Base-by-base conservation (phyloP, 2,888 invertebrate genomes). In the Zhengitettix transpicula region DNA sequence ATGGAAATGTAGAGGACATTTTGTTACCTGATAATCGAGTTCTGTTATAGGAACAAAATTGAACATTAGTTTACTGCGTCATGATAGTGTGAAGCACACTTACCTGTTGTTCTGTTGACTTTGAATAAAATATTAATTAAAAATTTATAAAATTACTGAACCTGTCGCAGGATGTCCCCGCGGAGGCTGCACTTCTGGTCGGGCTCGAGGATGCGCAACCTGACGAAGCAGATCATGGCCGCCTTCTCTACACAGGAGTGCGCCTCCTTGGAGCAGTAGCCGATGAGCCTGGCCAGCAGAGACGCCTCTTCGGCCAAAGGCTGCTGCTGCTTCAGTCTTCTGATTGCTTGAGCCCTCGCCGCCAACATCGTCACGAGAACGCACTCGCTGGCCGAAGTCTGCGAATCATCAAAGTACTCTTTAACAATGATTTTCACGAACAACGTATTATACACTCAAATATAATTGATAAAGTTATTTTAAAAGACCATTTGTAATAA, bases 331-430 rank as follows among this genome's bases (percentile, higher is more conserved):
- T 94, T 94, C 41, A 94, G 77, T 56, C 86, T 77, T 70, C 89
- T 89, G 65, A 95, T 82, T 40, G 90, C 89, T 71, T 89, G 90
- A 15, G 91, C 91, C 67, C 96, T 78, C 1, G 96, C 96, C 0
- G 95, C 94, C 64, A 96, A 72, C 85, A 97, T 87, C 52, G 87
- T 86, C 11, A 96, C 94, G 62, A 97, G 77, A 58, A 96, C 84
- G 71, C 95, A 94, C 73, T 97, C 97, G 68, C 95, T 96, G 9
- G 97, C 97, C 1, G 95, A 95, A 9, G 94, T 91, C 93, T 96
- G 71, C 42, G 73, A 68, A 62, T 60, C 60, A 59, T n/a, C 28
- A 51, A n/a, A 42, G 44, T 42, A 42, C 44, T n/a, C n/a, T n/a
- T n/a, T n/a, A n/a, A n/a, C n/a, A n/a, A n/a, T n/a, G n/a, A n/a